phyloP scores from a whole-genome alignment of 1,140 invertebrate species.

The Lepidurus apus region DNA sequence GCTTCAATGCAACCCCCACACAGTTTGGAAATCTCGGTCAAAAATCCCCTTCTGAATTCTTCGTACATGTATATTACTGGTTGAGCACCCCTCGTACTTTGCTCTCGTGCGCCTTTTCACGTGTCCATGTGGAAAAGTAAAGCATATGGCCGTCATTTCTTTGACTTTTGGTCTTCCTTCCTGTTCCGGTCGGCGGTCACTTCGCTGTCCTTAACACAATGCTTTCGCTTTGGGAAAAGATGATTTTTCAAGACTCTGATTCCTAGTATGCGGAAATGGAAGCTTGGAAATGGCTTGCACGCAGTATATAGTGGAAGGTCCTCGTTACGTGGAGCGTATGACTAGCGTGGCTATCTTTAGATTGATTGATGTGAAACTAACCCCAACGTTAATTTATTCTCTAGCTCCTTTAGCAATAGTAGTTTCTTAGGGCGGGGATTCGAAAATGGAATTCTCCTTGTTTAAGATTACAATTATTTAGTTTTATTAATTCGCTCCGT shows the following conservation, averaged over 20 bases:
- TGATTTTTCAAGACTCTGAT: not conserved
- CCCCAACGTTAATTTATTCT: too few species aligned
- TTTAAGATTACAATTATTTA: too few species aligned
- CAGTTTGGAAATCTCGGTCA: not conserved
- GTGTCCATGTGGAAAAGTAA: not conserved
- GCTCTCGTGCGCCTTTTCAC: not conserved
- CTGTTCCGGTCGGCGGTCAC: conserved; percentile 16
- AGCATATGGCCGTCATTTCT: conserved; percentile 10
- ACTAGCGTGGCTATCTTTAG: too few species aligned
- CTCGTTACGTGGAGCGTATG: too few species aligned
- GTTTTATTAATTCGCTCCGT: too few species aligned
- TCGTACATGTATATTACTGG: not conserved
- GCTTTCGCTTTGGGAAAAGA: not conserved
- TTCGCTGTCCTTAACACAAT: not conserved
- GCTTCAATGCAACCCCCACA: too few species aligned
- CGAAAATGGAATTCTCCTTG: too few species aligned
- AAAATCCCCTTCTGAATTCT: not conserved
- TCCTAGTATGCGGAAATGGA: not conserved
- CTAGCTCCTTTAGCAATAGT: too few species aligned
- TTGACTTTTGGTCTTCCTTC: not conserved
- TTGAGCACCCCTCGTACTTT: not conserved
- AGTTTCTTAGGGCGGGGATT: too few species aligned
- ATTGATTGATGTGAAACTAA: too few species aligned
- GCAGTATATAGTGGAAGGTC: not conserved
- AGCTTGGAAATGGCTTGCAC: not conserved